Evolutionary conservation across 1,140 invertebrate species (phyloP).

Genomic region (Ceratina calcarata): DNA sequence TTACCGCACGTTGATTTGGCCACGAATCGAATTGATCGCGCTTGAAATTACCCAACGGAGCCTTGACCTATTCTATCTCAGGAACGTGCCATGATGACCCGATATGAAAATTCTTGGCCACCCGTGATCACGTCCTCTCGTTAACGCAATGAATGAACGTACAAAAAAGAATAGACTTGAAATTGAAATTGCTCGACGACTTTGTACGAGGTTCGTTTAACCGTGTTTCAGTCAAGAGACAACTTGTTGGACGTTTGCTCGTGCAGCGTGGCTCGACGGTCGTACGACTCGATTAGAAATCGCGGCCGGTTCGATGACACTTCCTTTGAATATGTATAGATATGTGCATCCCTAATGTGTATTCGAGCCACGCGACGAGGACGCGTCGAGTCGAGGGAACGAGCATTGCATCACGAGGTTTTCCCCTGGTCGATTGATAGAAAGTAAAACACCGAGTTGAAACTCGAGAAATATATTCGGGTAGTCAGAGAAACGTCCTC

Average conservation of each 20-base stretch:
- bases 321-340: no score
- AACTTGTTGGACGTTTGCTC: no score
- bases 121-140: no score
- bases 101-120: no score
- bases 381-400: background rate
- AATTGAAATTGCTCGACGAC: no score
- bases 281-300: no score
- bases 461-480: background rate
- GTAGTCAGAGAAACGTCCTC: background rate
- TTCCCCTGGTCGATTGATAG: background rate
- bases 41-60: background rate
- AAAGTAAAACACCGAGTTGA: constrained; percentile 21
- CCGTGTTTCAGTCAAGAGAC: no score
- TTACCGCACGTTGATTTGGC: background rate
- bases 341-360: background rate
- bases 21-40: background rate
- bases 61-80: background rate
- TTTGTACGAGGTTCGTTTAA: no score
- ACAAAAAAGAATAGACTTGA: no score
- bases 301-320: no score
- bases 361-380: constrained; percentile 32
- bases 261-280: no score
- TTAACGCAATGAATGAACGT: no score
- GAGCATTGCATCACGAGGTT: background rate
- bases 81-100: background rate